Evolutionary conservation across 2,888 invertebrate species (phyloP).

Genomic region (Trimorus sp.): DNA sequence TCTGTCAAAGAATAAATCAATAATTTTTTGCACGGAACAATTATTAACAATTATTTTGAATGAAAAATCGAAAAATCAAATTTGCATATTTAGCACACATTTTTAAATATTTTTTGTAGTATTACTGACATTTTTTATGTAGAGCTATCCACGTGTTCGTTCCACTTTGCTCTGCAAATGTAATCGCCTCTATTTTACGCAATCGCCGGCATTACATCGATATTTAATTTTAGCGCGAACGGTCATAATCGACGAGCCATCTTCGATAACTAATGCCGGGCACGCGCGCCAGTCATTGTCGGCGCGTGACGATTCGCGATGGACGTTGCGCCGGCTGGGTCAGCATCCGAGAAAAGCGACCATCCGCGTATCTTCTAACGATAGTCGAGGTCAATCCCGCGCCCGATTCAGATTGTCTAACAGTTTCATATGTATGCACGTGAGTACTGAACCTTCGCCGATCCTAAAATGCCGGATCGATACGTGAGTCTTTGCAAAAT

Average conservation of each 20-base stretch:
- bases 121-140: too few species aligned
- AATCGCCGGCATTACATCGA: conserved; percentile 73
- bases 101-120: too few species aligned
- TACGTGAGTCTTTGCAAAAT: conserved; percentile 13
- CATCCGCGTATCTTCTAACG: conserved; percentile 24
- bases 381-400: conserved; percentile 14
- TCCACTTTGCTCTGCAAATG: neutral
- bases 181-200: conserved; percentile 28
- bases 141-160: neutral
- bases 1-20: too few species aligned
- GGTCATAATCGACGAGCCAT: conserved; percentile 52
- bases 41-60: too few species aligned
- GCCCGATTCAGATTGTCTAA: conserved; percentile 23
- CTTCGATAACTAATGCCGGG: conserved; percentile 54
- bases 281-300: conserved; percentile 66
- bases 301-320: conserved; percentile 75
- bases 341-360: conserved; percentile 72
- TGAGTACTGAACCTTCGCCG: conserved; percentile 1
- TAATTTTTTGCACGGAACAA: too few species aligned
- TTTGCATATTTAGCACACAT: too few species aligned
- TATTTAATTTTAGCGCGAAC: conserved; percentile 62
- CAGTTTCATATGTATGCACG: conserved; percentile 21
- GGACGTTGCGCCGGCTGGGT: conserved; percentile 75
- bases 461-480: conserved; percentile 13
- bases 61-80: too few species aligned